Conservation (phyloP, 2,888 invertebrate genomes). For the Eustalomyia histrio region DNA sequence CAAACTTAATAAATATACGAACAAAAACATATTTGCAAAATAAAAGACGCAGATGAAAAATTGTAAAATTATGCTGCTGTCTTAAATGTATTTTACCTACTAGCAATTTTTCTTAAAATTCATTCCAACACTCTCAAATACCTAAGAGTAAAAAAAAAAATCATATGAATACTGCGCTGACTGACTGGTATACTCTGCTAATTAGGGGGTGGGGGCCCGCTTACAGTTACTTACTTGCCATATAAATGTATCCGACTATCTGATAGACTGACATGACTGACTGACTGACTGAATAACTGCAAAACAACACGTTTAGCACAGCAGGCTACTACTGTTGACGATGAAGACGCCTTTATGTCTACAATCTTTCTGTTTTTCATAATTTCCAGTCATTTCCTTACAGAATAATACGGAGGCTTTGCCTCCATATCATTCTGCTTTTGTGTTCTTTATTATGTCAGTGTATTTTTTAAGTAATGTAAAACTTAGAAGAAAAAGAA, state of each 20-base stretch:
- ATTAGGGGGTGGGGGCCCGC: slow-evolving; percentile 38
- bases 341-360: slow-evolving; percentile 52
- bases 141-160: neutral
- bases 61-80: neutral
- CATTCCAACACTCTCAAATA: neutral
- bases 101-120: neutral
- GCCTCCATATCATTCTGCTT: neutral
- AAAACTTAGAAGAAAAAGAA: slow-evolving; percentile 19
- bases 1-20: slow-evolving; percentile 20
- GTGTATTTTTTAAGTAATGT: slow-evolving; percentile 36
- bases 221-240: neutral
- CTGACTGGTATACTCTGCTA: slow-evolving; percentile 39
- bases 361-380: neutral
- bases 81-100: neutral
- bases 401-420: too few relatives aligned
- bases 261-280: neutral
- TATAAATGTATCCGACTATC: neutral
- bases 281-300: neutral
- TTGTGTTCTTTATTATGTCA: slow-evolving; percentile 12
- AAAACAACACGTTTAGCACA: neutral
- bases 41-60: neutral
- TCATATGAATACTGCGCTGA: slow-evolving; percentile 15
- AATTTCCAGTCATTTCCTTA: too few relatives aligned
- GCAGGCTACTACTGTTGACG: slow-evolving; percentile 12
- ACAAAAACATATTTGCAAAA: slow-evolving; percentile 5